phyloP scores from a whole-genome alignment of 2,113 vertebrate species.

The Campylomormyrus numenius region DNA sequence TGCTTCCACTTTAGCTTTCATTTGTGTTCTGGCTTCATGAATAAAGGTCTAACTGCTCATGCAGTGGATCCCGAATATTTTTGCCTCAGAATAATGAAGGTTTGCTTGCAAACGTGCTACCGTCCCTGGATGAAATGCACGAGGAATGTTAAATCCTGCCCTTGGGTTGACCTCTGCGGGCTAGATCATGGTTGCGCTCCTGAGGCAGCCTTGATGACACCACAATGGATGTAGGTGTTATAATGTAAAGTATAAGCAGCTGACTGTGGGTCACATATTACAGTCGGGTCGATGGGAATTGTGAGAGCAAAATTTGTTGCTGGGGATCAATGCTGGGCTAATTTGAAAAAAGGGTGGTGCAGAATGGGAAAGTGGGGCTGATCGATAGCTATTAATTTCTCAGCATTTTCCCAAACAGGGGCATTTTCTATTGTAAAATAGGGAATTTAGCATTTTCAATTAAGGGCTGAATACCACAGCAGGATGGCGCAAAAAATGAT shows the following conservation, averaged over 20 bases:
- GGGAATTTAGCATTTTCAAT: slow-evolving; percentile 65
- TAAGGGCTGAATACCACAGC: slow-evolving; percentile 50
- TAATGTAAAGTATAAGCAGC: slow-evolving; percentile 60
- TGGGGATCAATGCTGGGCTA: slow-evolving; percentile 64
- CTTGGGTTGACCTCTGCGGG: not conserved
- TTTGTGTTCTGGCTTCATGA: not conserved
- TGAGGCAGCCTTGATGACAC: slow-evolving; percentile 43
- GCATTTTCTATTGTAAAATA: slow-evolving; percentile 60
- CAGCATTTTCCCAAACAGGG: slow-evolving; percentile 56
- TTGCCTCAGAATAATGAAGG: not conserved
- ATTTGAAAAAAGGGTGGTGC: slow-evolving; percentile 60
- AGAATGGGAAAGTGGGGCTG: slow-evolving; percentile 53
- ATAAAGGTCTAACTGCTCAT: not conserved
- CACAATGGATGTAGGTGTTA: slow-evolving; percentile 44
- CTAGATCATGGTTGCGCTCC: not conserved
- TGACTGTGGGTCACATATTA: slow-evolving; percentile 60
- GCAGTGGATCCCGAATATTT: not conserved
- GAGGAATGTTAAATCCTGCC: not conserved
- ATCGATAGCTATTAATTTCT: slow-evolving; percentile 69
- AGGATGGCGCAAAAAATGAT: slow-evolving; percentile 47
- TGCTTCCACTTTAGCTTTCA: not conserved
- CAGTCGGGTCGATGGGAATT: slow-evolving; percentile 52
- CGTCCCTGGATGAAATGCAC: not conserved
- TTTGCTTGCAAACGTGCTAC: not conserved
- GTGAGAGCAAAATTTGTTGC: slow-evolving; percentile 52